Percentiles rank a stretch among this genome's conserved stretches.
Evolutionary conservation across 2,888 invertebrate species (phyloP).

Genomic region (Mimachlamys varia): DNA sequence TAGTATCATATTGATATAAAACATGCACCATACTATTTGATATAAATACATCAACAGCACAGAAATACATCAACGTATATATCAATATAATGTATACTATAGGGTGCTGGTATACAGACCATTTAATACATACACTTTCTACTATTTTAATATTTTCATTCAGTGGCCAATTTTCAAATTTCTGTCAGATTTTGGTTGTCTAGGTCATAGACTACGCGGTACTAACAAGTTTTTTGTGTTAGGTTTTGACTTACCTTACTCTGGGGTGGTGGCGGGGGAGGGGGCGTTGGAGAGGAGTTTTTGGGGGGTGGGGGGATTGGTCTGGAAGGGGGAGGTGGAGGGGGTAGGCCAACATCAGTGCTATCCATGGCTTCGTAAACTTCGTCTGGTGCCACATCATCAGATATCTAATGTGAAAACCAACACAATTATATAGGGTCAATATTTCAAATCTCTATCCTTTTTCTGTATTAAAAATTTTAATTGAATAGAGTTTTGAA

Average conservation of each 20-base stretch:
- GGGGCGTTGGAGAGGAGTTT: neutral
- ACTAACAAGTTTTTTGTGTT: neutral
- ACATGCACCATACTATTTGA: too few relatives aligned
- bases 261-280: neutral
- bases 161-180: too few relatives aligned
- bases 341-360: neutral
- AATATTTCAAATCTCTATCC: neutral
- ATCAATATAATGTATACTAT: too few relatives aligned
- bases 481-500: neutral
- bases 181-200: too few relatives aligned
- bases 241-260: neutral
- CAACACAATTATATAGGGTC: neutral
- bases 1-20: too few relatives aligned
- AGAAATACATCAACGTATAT: too few relatives aligned
- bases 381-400: conserved; percentile 16
- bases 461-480: neutral
- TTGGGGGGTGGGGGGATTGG: conserved; percentile 34
- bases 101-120: too few relatives aligned
- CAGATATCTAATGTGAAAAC: conserved; percentile 20
- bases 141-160: too few relatives aligned
- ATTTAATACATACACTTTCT: too few relatives aligned
- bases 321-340: conserved; percentile 31
- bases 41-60: too few relatives aligned
- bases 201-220: too few relatives aligned
- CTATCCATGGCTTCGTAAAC: conserved; percentile 9